A percentile compares a stretch with the other conserved stretches of the same genome.
These are phyloP conservation scores for Cantharis rufa DNA, from an alignment of 2,888 invertebrate species.

Conservation along the genomic window DNA sequence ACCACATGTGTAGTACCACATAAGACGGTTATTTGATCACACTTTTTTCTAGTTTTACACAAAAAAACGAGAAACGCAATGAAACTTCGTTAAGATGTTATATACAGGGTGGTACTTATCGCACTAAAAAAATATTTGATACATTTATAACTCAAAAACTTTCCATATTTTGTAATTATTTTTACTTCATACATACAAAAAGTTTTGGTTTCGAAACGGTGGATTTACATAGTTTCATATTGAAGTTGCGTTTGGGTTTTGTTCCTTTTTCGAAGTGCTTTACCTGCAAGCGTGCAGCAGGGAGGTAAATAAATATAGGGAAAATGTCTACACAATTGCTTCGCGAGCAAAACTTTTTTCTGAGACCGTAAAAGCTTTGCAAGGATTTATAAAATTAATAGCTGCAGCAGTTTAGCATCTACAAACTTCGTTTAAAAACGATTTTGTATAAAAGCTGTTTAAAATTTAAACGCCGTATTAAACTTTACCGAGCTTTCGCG, in stretches of 20 bases:
- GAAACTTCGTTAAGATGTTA: neutral
- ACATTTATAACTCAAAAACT: too few relatives aligned
- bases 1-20: neutral
- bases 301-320: neutral
- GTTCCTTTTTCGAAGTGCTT: neutral
- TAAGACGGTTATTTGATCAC: neutral
- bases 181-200: neutral
- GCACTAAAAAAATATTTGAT: too few relatives aligned
- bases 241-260: neutral
- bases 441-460: constrained; percentile 26
- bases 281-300: neutral
- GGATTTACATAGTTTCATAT: neutral
- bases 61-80: neutral
- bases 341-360: constrained; percentile 18
- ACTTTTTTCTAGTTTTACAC: neutral
- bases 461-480: constrained; percentile 24
- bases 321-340: constrained; percentile 11
- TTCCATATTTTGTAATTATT: neutral
- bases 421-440: constrained; percentile 28
- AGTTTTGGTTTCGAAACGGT: neutral
- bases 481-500: constrained; percentile 13
- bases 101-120: too few relatives aligned
- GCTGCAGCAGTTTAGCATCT: constrained; percentile 26
- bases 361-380: constrained; percentile 18
- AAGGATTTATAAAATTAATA: constrained; percentile 24